Base-by-base conservation (phyloP, 2,888 invertebrate genomes). In the Eulithis testata region DNA sequence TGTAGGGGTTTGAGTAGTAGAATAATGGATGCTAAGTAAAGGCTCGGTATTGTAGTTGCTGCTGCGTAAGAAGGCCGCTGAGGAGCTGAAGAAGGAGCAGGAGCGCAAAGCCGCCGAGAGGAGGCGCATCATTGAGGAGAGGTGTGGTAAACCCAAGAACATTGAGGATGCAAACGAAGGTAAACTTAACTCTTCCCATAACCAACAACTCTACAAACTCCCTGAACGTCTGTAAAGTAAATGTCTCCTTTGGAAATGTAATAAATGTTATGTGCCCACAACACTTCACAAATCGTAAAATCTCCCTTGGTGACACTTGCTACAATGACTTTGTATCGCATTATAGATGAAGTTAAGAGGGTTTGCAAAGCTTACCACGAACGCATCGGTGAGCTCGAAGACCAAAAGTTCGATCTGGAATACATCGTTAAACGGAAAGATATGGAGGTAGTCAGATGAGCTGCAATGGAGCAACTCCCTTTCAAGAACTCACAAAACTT, bases 61-160 rank as follows among this genome's bases (percentile, higher is more conserved):
- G 95, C 96, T 99, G 94, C 99, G 99, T 97, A 98, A 99, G 95
- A 99, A 99, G 95, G 99, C 99, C 90, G 99, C 99, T 81, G 99
- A 99, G 93, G 99, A 99, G 94, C 94, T 99, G 94, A 99, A 99
- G 95, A 99, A 99, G 93, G 99, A 99, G 94, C 99, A 99, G 94
- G 98, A 99, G 94, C 97, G 98, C 89, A 99, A 99, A 95, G 98
- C 99, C 68, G 98, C 98, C 76, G 99, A 99, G 93, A 97, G 99
- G 91, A 98, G 98, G 94, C 97, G 98, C 89, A 98, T 98, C 94
- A 98, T 99, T 90, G 97, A 98, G 88, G 97, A 98, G 91, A 96
- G 99, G 89, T 98, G 98, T 90, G 98, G 98, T 88, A 96, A 97
- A 90, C 95, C 98, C 77, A 97, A 98, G 94, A 96, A 97, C 91